phyloP scores from a whole-genome alignment of 2,888 invertebrate genomes.

The Branchipolynoe longqiensis region DNA sequence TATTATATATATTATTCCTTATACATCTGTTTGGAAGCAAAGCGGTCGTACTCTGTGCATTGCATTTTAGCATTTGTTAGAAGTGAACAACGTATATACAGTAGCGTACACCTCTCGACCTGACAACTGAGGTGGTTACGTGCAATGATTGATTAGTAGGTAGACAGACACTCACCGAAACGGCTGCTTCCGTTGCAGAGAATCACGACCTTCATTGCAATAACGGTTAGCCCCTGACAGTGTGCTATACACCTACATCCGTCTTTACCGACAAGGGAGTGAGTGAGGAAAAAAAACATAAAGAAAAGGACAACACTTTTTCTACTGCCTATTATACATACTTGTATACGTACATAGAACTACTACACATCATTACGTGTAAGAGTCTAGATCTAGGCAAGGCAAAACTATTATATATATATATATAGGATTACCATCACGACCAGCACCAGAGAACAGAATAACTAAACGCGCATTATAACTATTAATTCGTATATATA shows the following conservation, averaged over 20 bases:
- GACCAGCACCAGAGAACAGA: slow-evolving; percentile 15
- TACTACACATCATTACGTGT: slow-evolving; percentile 2
- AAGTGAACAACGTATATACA: slow-evolving; percentile 43
- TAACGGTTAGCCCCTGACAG: slow-evolving; percentile 12
- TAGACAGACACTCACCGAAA: slow-evolving; percentile 44
- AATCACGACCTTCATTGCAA: slow-evolving; percentile 16
- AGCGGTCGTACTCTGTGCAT: slow-evolving; percentile 14
- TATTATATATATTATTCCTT: no score
- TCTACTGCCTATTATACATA: neutral
- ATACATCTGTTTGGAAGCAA: no score
- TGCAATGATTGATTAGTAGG: slow-evolving; percentile 38
- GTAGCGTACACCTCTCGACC: slow-evolving; percentile 35
- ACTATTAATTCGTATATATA: no score
- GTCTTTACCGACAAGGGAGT: slow-evolving; percentile 8
- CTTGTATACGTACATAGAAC: slow-evolving; percentile 11
- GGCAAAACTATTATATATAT: neutral
- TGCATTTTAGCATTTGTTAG: neutral
- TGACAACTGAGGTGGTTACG: slow-evolving; percentile 48
- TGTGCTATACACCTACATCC: slow-evolving; percentile 32
- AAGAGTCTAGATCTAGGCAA: slow-evolving; percentile 12
- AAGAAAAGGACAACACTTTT: no score
- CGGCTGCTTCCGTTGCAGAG: slow-evolving; percentile 38
- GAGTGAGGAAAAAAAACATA: neutral
- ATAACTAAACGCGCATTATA: neutral
- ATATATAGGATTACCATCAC: neutral